Conservation (phyloP, 2,888 invertebrate species). For the Altica lythri region DNA sequence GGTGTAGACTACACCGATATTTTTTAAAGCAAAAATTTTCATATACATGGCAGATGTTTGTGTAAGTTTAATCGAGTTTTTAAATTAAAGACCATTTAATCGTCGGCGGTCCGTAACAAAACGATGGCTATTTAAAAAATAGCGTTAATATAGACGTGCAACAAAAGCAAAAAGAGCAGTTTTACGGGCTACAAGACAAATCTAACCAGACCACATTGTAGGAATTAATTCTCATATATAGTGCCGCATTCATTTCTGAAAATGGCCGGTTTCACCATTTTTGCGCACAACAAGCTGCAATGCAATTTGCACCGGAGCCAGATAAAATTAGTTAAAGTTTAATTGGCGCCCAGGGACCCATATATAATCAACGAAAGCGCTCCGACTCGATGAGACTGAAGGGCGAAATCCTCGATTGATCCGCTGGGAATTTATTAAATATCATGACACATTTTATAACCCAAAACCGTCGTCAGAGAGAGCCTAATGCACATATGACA, state of each 20-base stretch:
- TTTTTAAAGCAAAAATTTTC: too few species aligned
- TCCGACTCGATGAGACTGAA: slow-evolving; percentile 37
- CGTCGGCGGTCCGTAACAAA: slow-evolving; percentile 2
- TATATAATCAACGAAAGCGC: slow-evolving; percentile 44
- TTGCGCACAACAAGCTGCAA: slow-evolving; percentile 33
- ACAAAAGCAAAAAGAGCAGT: slow-evolving; percentile 9
- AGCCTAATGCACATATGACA: slow-evolving; percentile 22
- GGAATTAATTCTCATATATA: slow-evolving; percentile 18
- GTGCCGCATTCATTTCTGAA: slow-evolving; percentile 14
- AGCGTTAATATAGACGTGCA: slow-evolving; percentile 11
- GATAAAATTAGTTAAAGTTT: slow-evolving; percentile 49
- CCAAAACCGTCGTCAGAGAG: slow-evolving; percentile 29
- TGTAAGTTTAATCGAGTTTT: not conserved
- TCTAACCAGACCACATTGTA: slow-evolving; percentile 13
- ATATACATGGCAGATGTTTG: not conserved
- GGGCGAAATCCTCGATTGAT: slow-evolving; percentile 37
- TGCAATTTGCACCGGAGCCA: slow-evolving; percentile 40
- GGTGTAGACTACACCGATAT: too few species aligned
- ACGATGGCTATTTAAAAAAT: slow-evolving; percentile 7
- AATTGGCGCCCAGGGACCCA: slow-evolving; percentile 44
- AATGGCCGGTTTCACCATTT: slow-evolving; percentile 32
- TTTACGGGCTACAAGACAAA: slow-evolving; percentile 12
- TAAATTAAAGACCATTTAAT: slow-evolving; percentile 4
- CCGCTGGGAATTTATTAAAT: slow-evolving; percentile 44
- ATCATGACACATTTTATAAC: slow-evolving; percentile 38